A percentile compares a stretch with the other conserved stretches of the same genome.
These are phyloP conservation scores for Conomelus anceps DNA, from an alignment of 2,888 invertebrate species.

Conservation along the genomic window DNA sequence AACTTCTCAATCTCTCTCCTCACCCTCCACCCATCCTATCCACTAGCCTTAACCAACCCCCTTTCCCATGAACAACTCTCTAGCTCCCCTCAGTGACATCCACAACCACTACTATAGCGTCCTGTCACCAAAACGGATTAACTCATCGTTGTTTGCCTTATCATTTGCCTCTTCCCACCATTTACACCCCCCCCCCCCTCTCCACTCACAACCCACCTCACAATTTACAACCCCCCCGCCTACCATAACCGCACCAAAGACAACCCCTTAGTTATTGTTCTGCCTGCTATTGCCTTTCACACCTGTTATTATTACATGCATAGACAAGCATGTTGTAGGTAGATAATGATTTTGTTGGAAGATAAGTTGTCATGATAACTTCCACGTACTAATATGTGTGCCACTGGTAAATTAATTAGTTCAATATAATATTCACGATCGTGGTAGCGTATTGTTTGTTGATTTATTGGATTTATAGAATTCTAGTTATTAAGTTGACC, in stretches of 20 bases:
- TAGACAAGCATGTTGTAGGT: background rate
- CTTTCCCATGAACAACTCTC: too few relatives aligned
- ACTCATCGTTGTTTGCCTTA: background rate
- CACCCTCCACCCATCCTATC: too few relatives aligned
- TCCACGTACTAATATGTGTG: background rate
- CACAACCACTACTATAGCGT: background rate
- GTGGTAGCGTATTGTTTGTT: background rate
- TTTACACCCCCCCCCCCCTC: background rate
- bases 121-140: background rate
- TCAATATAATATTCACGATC: background rate
- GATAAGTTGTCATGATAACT: too few relatives aligned
- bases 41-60: too few relatives aligned
- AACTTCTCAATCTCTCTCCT: too few relatives aligned
- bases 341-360: background rate
- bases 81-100: too few relatives aligned
- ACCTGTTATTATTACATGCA: background rate
- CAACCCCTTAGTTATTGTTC: background rate
- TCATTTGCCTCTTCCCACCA: background rate
- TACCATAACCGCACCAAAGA: background rate
- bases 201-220: too few relatives aligned
- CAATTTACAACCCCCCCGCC: too few relatives aligned
- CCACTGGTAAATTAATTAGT: background rate
- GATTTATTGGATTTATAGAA: background rate
- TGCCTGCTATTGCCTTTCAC: background rate
- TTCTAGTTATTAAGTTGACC: too few relatives aligned